These are phyloP conservation scores for Isoperla grammatica DNA, from an alignment of 2,888 invertebrate species.

Conservation along the genomic window DNA sequence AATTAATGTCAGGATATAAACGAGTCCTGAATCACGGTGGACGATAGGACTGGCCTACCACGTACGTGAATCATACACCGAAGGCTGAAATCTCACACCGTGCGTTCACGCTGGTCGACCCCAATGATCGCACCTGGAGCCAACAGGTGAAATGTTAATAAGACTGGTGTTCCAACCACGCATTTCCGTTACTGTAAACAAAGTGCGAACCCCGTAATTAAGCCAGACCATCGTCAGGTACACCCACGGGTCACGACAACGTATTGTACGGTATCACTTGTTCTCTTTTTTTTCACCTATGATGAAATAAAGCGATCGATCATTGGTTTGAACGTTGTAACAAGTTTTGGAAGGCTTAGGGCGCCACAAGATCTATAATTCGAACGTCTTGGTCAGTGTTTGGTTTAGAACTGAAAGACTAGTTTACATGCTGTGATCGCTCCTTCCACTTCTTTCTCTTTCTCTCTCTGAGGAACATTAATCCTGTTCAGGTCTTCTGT, in stretches of 20 bases:
- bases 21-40: too few species aligned
- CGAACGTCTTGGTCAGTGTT: slow-evolving; percentile 3
- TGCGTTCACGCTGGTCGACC: not conserved
- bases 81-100: too few species aligned
- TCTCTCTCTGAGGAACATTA: not conserved
- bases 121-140: slow-evolving; percentile 10
- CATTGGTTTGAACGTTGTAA: not conserved
- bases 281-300: slow-evolving; percentile 1
- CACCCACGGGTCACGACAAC: not conserved
- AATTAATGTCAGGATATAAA: too few species aligned
- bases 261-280: too few species aligned
- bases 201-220: slow-evolving; percentile 7
- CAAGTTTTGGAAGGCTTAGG: not conserved
- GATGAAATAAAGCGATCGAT: slow-evolving; percentile 3
- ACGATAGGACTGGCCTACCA: too few species aligned
- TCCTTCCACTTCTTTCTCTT: not conserved
- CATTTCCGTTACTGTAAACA: slow-evolving; percentile 4
- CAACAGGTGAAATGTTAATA: slow-evolving; percentile 14
- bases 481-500: too few species aligned
- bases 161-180: slow-evolving; percentile 8
- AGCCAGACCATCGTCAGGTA: not conserved
- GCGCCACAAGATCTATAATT: slow-evolving; percentile 2
- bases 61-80: too few species aligned
- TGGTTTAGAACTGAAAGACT: not conserved
- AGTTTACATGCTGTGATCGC: slow-evolving; percentile 1